phyloP scores from a whole-genome alignment of 2,888 invertebrate species.

The Oegoconia quadripuncta region DNA sequence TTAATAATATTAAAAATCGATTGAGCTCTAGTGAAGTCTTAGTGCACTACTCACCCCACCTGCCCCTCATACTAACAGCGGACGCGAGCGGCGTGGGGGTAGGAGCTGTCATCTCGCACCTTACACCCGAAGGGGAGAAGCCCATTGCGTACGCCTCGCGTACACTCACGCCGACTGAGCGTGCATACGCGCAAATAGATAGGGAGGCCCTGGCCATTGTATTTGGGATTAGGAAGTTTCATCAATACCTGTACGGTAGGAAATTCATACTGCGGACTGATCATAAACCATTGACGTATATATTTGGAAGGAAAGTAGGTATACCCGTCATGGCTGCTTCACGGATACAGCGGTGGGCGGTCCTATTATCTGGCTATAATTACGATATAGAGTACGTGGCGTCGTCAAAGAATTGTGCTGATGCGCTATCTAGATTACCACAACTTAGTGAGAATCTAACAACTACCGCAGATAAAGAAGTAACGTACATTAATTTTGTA shows the following conservation, averaged over 20 bases:
- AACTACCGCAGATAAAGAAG: slow-evolving; percentile 3
- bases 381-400: slow-evolving; percentile 14
- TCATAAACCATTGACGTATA: slow-evolving; percentile 15
- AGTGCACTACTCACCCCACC: slow-evolving; percentile 7
- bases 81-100: slow-evolving; percentile 12
- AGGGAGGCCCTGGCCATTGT: slow-evolving; percentile 9
- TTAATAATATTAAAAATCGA: slow-evolving; percentile 14
- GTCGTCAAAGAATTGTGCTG: slow-evolving; percentile 13
- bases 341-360: slow-evolving; percentile 1
- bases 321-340: too few relatives aligned
- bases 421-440: slow-evolving; percentile 12
- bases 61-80: slow-evolving; percentile 9
- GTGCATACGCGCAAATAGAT: slow-evolving; percentile 8
- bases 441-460: slow-evolving; percentile 1
- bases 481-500: slow-evolving; percentile 8
- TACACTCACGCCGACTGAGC: not conserved
- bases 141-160: slow-evolving; percentile 6
- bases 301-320: too few relatives aligned
- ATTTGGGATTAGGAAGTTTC: slow-evolving; percentile 7
- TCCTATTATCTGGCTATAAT: not conserved
- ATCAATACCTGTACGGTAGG: slow-evolving; percentile 12
- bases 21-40: slow-evolving; percentile 14
- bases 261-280: slow-evolving; percentile 14
- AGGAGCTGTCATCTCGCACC: too few relatives aligned
- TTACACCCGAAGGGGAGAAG: slow-evolving; percentile 1